A percentile compares a stretch with the other conserved stretches of the same genome.
Conservation (phyloP, 2,888 invertebrate genomes). For the Hipparchia sbordonii region DNA sequence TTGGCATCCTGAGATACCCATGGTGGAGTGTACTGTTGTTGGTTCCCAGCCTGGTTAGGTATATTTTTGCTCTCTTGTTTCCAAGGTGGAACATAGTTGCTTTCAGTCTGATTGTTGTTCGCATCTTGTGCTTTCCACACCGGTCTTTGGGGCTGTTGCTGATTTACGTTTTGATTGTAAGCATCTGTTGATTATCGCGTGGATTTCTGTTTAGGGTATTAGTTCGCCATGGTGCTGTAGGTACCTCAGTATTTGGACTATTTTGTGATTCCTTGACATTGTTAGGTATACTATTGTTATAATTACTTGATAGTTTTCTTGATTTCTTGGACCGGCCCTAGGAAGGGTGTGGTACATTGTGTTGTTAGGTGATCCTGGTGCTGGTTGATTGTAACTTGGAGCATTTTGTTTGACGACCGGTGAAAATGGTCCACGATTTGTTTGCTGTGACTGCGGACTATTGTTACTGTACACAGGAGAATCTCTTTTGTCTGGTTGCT, state of each 20-base stretch:
- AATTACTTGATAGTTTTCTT: constrained; percentile 54
- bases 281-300: constrained; percentile 55
- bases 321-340: constrained; percentile 61
- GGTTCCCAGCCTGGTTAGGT: constrained; percentile 45
- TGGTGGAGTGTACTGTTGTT: constrained; percentile 62
- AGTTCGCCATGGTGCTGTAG: constrained; percentile 69
- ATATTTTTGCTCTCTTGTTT: constrained; percentile 60
- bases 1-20: constrained; percentile 62
- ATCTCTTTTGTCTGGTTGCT: constrained; percentile 73
- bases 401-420: constrained; percentile 58
- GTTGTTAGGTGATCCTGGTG: constrained; percentile 56
- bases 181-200: constrained; percentile 56
- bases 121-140: constrained; percentile 67
- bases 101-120: constrained; percentile 59
- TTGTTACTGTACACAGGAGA: constrained; percentile 60
- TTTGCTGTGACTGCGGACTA: constrained; percentile 57
- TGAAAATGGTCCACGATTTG: constrained; percentile 62
- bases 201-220: constrained; percentile 66
- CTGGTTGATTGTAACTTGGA: constrained; percentile 58
- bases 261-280: constrained; percentile 54
- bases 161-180: constrained; percentile 54
- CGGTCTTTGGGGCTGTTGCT: constrained; percentile 61
- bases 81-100: constrained; percentile 59
- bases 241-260: constrained; percentile 53
- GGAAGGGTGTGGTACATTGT: constrained; percentile 70